Evolutionary conservation across 1,140 invertebrate species (phyloP).

Genomic region (Dreissena rostriformis): DNA sequence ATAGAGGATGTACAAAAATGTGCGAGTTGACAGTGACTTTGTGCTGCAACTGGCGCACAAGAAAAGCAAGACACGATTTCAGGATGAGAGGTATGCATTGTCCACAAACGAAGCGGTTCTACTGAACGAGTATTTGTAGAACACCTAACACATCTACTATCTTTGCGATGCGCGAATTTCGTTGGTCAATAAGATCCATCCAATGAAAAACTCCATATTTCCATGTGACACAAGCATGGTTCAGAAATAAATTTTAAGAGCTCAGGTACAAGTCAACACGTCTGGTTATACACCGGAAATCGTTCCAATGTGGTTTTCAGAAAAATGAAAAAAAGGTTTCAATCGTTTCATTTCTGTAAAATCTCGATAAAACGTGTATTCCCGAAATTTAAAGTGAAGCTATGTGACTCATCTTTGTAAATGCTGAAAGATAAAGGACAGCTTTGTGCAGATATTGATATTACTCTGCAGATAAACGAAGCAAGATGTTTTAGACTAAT

Average conservation of each 20-base stretch:
- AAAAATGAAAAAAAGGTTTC: constrained; percentile 7
- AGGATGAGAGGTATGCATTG: constrained; percentile 39
- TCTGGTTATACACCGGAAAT: constrained; percentile 44
- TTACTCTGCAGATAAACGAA: constrained; percentile 20
- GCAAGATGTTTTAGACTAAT: constrained; percentile 32
- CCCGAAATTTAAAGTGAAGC: constrained; percentile 36
- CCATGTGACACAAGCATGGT: constrained; percentile 44
- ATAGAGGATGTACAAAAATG: constrained; percentile 94
- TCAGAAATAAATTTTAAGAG: constrained; percentile 45
- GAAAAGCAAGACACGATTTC: neutral
- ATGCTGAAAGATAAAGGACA: constrained; percentile 18
- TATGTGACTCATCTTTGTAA: constrained; percentile 34
- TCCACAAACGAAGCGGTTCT: constrained; percentile 23
- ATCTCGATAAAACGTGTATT: constrained; percentile 44
- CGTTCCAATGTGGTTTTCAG: constrained; percentile 29
- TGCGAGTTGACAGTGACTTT: constrained; percentile 89
- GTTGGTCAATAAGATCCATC: constrained; percentile 30
- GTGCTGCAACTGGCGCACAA: constrained; percentile 89
- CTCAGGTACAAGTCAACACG: constrained; percentile 41
- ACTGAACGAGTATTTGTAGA: constrained; percentile 44
- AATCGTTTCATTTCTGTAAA: neutral
- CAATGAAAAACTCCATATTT: constrained; percentile 14
- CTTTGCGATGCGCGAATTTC: constrained; percentile 1
- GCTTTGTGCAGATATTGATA: neutral
- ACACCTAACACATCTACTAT: constrained; percentile 5